Evolutionary conservation across 2,888 invertebrate genomes (phyloP).

Genomic region (Erebia palarica): DNA sequence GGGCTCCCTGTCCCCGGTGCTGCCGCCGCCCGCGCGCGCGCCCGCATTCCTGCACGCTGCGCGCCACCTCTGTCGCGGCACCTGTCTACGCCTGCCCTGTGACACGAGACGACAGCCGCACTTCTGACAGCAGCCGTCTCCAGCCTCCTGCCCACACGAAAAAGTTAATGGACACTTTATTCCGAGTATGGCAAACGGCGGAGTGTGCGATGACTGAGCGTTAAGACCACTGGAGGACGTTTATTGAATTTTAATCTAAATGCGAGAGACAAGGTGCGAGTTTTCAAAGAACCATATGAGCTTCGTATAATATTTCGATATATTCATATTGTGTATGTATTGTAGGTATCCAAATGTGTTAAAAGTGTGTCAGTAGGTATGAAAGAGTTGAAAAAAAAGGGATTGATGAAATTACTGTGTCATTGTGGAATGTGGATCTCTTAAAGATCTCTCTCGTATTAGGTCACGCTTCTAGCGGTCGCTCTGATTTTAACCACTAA

Average conservation of each 20-base stretch:
- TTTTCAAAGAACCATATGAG: conserved; percentile 68
- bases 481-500: conserved; percentile 60
- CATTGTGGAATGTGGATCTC: conserved; percentile 44
- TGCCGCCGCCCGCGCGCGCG: conserved; percentile 60
- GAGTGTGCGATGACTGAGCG: conserved; percentile 58
- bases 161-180: conserved; percentile 72
- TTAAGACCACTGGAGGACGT: conserved; percentile 26
- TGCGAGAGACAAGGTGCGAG: conserved; percentile 60
- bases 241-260: conserved; percentile 46
- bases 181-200: conserved; percentile 66
- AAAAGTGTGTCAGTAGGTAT: conserved; percentile 43
- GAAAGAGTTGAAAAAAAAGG: conserved; percentile 33
- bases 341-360: conserved; percentile 45
- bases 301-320: conserved; percentile 67
- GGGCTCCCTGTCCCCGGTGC: conserved; percentile 69
- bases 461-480: conserved; percentile 74
- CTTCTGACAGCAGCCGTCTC: conserved; percentile 66
- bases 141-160: conserved; percentile 66
- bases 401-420: conserved; percentile 40
- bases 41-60: conserved; percentile 69
- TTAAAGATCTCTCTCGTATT: conserved; percentile 50
- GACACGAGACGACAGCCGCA: conserved; percentile 55
- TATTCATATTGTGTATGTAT: conserved; percentile 48
- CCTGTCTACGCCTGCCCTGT: conserved; percentile 65
- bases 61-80: conserved; percentile 65